phyloP scores from a whole-genome alignment of 2,113 vertebrate species.

The Climacteris rufus region DNA sequence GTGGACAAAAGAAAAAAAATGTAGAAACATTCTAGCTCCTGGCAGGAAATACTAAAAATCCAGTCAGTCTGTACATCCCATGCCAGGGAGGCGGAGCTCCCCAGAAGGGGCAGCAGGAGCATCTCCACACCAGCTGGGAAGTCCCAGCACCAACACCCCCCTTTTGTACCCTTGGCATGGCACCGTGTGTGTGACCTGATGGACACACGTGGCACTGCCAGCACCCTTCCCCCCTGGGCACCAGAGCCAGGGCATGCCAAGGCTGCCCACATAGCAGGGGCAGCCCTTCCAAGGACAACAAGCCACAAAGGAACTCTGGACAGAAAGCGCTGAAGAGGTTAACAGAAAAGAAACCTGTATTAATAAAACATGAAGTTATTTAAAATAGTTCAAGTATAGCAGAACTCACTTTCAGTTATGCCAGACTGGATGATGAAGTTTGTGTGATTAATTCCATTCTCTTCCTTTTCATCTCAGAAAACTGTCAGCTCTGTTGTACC shows the following conservation, averaged over 20 bases:
- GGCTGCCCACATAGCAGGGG: background rate
- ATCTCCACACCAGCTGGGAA: background rate
- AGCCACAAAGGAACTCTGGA: background rate
- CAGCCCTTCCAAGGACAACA: background rate
- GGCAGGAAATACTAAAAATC: no score
- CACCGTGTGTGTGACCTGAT: rapidly evolving
- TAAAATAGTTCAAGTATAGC: slow-evolving; percentile 40
- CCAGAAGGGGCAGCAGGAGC: background rate
- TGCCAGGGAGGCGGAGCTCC: background rate
- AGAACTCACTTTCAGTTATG: slow-evolving; percentile 45
- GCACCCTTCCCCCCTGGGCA: background rate
- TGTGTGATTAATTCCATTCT: slow-evolving; percentile 59
- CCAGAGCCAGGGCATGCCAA: background rate
- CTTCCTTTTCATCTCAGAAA: slow-evolving; percentile 60
- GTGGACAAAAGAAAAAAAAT: background rate
- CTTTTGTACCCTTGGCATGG: rapidly evolving
- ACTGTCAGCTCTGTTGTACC: slow-evolving; percentile 64
- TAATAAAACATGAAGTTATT: slow-evolving; percentile 51
- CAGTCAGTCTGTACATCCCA: background rate
- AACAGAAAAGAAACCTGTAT: background rate
- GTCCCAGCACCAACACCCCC: background rate
- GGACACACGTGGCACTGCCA: background rate
- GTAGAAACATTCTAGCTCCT: background rate
- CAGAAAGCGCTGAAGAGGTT: background rate
- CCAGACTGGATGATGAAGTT: slow-evolving; percentile 65